Conservation (phyloP, 2,797 vertebrate species). For the Triplophysa bombifrons region DNA sequence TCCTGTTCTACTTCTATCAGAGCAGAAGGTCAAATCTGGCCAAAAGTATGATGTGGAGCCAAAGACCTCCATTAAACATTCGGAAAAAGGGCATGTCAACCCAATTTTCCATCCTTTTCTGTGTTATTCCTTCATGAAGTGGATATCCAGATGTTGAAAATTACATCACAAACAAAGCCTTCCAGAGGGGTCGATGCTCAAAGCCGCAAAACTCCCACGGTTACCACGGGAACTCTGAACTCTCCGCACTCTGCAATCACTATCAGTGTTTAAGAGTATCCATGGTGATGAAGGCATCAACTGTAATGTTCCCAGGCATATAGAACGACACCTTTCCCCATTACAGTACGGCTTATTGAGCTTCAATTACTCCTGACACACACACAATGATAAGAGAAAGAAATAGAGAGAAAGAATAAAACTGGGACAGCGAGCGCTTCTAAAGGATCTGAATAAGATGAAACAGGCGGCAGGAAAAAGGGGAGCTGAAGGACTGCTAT, state of each 20-base stretch:
- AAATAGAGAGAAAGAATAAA: constrained; percentile 25
- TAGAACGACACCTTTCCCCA: constrained; percentile 49
- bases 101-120: constrained; percentile 37
- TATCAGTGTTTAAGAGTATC: constrained; percentile 46
- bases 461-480: constrained; percentile 51
- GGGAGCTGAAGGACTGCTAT: constrained; percentile 74
- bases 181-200: constrained; percentile 30
- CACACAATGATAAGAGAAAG: constrained; percentile 49
- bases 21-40: constrained; percentile 48
- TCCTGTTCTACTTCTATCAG: constrained; percentile 45
- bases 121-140: constrained; percentile 35
- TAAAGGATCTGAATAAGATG: constrained; percentile 53
- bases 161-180: constrained; percentile 42
- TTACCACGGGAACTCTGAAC: constrained; percentile 35
- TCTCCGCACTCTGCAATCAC: constrained; percentile 41
- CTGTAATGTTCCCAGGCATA: constrained; percentile 55
- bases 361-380: constrained; percentile 55
- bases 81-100: constrained; percentile 49
- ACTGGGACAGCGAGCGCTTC: constrained; percentile 28
- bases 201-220: constrained; percentile 45
- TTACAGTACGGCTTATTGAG: constrained; percentile 54
- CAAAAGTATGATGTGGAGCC: constrained; percentile 38
- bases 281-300: constrained; percentile 40
- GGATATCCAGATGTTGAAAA: constrained; percentile 52
- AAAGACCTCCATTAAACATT: constrained; percentile 61